Evolutionary conservation across 2,888 invertebrate genomes (phyloP).

Genomic region (Agriopis marginaria): DNA sequence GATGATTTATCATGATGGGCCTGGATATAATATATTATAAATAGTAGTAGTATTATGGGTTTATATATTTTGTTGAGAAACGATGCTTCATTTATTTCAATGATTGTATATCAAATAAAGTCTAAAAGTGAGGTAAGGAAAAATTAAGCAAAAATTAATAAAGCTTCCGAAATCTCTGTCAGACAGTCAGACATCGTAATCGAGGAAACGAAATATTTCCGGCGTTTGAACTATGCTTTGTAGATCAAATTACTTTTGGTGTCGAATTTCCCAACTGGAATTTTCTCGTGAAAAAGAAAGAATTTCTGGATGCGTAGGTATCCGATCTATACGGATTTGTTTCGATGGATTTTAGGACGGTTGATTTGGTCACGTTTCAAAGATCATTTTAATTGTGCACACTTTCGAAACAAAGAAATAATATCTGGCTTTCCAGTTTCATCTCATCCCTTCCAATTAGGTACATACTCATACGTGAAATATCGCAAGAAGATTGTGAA

Average conservation of each 20-base stretch:
- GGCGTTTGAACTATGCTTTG: constrained; percentile 47
- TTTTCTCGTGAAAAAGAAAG: constrained; percentile 39
- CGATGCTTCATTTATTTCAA: not conserved
- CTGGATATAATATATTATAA: no score
- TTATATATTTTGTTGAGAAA: not conserved
- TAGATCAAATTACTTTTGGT: constrained; percentile 51
- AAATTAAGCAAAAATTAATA: constrained; percentile 10
- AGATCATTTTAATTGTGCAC: constrained; percentile 7
- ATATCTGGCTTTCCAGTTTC: not conserved
- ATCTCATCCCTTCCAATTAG: not conserved
- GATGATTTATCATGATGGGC: no score
- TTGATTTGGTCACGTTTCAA: constrained; percentile 11
- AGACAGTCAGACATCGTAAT: constrained; percentile 33
- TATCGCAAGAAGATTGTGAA: no score
- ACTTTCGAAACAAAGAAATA: not conserved
- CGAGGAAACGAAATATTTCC: constrained; percentile 45
- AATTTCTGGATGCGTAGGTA: constrained; percentile 25
- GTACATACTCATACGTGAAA: not conserved
- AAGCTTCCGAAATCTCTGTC: constrained; percentile 17
- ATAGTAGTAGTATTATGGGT: no score
- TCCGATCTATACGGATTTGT: constrained; percentile 10
- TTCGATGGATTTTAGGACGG: constrained; percentile 23
- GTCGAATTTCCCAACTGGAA: constrained; percentile 45
- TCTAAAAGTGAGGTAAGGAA: not conserved
- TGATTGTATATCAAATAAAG: not conserved